Percentiles rank a stretch among this genome's conserved stretches.
Evolutionary conservation across 23 tunicate genomes (phyloP).

Genomic region (Trididemnum nubilum): DNA sequence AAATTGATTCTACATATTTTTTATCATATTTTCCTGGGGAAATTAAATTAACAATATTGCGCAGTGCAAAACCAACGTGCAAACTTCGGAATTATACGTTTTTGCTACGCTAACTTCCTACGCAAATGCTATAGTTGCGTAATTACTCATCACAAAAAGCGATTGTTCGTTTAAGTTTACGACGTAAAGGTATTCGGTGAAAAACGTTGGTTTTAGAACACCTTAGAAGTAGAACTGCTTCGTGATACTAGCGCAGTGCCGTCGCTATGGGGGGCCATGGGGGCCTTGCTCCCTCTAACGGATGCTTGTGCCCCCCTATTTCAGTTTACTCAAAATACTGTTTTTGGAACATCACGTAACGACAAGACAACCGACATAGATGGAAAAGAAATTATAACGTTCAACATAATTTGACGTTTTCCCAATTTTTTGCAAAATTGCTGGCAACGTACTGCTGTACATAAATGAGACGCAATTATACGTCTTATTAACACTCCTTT

Average conservation of each 20-base stretch:
- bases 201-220: no score
- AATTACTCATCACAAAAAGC: no score
- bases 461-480: not conserved
- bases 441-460: not conserved
- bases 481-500: not conserved
- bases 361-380: not conserved
- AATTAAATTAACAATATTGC: no score
- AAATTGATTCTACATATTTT: no score
- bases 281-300: not conserved
- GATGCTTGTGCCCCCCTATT: not conserved
- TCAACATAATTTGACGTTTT: not conserved
- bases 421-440: not conserved
- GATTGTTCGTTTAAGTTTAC: no score
- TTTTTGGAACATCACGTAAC: not conserved
- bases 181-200: no score
- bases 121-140: no score
- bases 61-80: no score
- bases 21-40: no score
- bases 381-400: not conserved
- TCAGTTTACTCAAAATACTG: not conserved
- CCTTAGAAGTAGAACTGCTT: no score
- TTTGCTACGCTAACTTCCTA: no score
- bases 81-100: no score
- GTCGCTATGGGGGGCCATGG: not conserved
- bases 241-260: not conserved